Percentiles rank a stretch among this genome's conserved stretches.
phyloP scores from a whole-genome alignment of 2,888 invertebrate genomes.

The Leucoptera coffeella region DNA sequence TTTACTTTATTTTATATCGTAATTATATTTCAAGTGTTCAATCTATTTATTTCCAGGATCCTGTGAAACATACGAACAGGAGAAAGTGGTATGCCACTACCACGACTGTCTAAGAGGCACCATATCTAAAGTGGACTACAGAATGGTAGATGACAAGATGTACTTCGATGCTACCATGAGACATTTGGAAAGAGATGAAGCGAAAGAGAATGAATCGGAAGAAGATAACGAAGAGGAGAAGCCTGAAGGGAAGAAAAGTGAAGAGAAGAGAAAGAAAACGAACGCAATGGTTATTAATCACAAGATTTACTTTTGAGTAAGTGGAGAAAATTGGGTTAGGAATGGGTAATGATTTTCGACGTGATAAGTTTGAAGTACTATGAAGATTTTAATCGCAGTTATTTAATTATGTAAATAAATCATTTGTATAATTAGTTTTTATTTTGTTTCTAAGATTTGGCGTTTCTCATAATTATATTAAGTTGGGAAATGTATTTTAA shows the following conservation, averaged over 20 bases:
- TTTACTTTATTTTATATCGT: too few relatives aligned
- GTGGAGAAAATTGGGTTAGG: too few relatives aligned
- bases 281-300: conserved; percentile 44
- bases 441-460: too few relatives aligned
- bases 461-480: too few relatives aligned
- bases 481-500: too few relatives aligned
- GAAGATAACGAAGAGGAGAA: conserved; percentile 7
- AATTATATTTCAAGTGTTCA: too few relatives aligned
- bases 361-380: too few relatives aligned
- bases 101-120: conserved; percentile 51
- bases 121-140: conserved; percentile 29
- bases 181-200: conserved; percentile 16
- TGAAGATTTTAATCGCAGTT: too few relatives aligned
- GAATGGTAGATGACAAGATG: conserved; percentile 32
- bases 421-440: too few relatives aligned
- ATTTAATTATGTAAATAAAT: too few relatives aligned
- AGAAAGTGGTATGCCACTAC: conserved; percentile 52
- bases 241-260: conserved; percentile 12
- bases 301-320: conserved; percentile 40
- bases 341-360: too few relatives aligned
- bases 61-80: conserved; percentile 57
- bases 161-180: conserved; percentile 39
- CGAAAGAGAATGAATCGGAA: conserved; percentile 6
- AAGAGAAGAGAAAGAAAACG: conserved; percentile 17
- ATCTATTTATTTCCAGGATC: conserved; percentile 46